These are phyloP conservation scores for Zootoca vivipara DNA, from an alignment of 2,113 vertebrate genomes.

Conservation along the genomic window DNA sequence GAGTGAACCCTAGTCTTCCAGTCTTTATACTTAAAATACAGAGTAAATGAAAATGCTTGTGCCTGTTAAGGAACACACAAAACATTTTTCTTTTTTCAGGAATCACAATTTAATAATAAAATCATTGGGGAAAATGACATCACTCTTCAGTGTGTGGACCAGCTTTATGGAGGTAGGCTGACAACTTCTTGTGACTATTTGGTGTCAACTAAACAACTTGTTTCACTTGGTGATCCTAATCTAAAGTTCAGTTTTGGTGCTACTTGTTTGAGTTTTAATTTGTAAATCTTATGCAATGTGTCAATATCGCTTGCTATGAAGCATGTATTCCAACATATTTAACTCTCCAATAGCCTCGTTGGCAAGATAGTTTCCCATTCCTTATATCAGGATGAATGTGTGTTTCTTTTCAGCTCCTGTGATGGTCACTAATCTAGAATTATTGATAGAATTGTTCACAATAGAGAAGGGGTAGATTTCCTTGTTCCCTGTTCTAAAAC, in stretches of 20 bases:
- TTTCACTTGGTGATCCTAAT: background rate
- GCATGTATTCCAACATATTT: background rate
- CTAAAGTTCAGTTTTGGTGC: background rate
- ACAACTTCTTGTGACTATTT: background rate
- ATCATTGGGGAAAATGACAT: constrained; percentile 89
- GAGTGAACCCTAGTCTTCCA: no score
- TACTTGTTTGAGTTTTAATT: background rate
- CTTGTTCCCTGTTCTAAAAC: background rate
- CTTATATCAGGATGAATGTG: background rate
- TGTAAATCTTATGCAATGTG: background rate
- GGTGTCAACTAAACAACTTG: background rate
- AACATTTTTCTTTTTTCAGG: constrained; percentile 68
- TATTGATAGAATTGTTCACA: background rate
- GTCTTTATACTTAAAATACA: no score
- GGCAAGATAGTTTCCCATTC: background rate
- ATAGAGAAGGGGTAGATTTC: background rate
- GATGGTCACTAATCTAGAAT: background rate
- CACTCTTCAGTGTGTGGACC: constrained; percentile 88
- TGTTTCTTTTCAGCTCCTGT: background rate
- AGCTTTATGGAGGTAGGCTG: constrained; percentile 85
- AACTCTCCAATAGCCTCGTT: background rate
- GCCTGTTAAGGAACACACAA: background rate
- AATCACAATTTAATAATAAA: constrained; percentile 85
- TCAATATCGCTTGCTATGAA: background rate
- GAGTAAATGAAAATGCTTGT: background rate